phyloP scores from a whole-genome alignment of 2,113 vertebrate species.

The Serinus canaria region DNA sequence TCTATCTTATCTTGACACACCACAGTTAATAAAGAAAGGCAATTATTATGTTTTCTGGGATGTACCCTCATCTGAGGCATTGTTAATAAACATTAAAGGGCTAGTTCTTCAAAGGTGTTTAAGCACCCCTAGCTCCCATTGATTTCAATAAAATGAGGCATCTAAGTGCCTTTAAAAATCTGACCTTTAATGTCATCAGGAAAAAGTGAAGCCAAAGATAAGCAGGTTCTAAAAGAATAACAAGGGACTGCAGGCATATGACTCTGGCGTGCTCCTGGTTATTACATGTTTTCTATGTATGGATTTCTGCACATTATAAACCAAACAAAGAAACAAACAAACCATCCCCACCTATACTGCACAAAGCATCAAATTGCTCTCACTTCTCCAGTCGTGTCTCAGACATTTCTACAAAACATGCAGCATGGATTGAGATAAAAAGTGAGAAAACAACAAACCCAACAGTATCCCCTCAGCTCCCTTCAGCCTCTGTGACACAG shows the following conservation, averaged over 20 bases:
- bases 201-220: constrained; percentile 34
- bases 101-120: constrained; percentile 41
- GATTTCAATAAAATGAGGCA: constrained; percentile 46
- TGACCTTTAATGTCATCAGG: constrained; percentile 37
- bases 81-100: constrained; percentile 58
- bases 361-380: neutral
- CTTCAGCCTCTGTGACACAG: neutral
- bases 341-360: neutral
- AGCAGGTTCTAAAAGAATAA: constrained; percentile 19
- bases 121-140: constrained; percentile 39
- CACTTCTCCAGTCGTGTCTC: neutral
- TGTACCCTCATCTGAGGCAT: constrained; percentile 39
- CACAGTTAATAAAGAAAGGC: constrained; percentile 52
- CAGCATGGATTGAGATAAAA: neutral
- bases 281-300: neutral
- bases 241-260: neutral
- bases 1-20: constrained; percentile 61
- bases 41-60: constrained; percentile 63
- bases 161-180: constrained; percentile 48
- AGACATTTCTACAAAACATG: neutral
- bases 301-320: neutral
- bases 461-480: neutral
- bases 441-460: neutral
- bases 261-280: neutral
- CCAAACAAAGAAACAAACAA: neutral